Evolutionary conservation across 1,140 invertebrate species (phyloP).

Genomic region (Antheraea mylitta): DNA sequence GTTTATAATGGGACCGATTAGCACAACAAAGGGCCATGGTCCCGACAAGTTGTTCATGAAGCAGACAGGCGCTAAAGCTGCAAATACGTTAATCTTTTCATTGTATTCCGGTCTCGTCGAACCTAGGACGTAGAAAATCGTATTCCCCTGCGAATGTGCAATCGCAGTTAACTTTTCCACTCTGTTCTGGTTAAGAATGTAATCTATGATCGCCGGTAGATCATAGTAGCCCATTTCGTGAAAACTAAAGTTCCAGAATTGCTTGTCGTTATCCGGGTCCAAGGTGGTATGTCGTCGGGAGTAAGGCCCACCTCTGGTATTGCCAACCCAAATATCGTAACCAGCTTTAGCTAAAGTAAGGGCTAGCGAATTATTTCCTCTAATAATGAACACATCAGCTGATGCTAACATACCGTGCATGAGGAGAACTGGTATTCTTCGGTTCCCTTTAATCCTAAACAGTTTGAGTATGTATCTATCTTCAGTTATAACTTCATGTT

Average conservation of each 20-base stretch:
- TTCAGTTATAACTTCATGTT: conserved; percentile 29
- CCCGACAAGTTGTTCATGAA: conserved; percentile 12
- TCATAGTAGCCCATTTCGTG: conserved; percentile 31
- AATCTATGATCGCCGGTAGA: conserved; percentile 42
- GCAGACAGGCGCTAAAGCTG: conserved; percentile 24
- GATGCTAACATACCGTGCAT: conserved; percentile 35
- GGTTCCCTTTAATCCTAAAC: conserved; percentile 23
- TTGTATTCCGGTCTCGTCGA: conserved; percentile 43
- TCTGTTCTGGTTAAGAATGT: conserved; percentile 82
- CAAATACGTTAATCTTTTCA: conserved; percentile 32
- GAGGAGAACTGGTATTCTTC: conserved; percentile 24
- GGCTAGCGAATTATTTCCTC: conserved; percentile 27
- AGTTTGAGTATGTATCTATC: conserved; percentile 35
- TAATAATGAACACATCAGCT: conserved; percentile 30
- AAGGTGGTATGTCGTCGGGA: conserved; percentile 23
- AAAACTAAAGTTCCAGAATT: conserved; percentile 33
- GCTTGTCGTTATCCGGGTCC: conserved; percentile 23
- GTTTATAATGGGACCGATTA: neutral
- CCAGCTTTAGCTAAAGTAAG: conserved; percentile 19
- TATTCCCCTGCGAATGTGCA: conserved; percentile 71
- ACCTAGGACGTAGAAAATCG: conserved; percentile 54
- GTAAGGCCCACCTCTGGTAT: conserved; percentile 29
- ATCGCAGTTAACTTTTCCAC: conserved; percentile 75
- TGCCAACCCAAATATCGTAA: conserved; percentile 29
- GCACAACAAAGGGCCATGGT: neutral